Conservation (phyloP, 2,113 vertebrate species). For the Melospiza melodia region DNA sequence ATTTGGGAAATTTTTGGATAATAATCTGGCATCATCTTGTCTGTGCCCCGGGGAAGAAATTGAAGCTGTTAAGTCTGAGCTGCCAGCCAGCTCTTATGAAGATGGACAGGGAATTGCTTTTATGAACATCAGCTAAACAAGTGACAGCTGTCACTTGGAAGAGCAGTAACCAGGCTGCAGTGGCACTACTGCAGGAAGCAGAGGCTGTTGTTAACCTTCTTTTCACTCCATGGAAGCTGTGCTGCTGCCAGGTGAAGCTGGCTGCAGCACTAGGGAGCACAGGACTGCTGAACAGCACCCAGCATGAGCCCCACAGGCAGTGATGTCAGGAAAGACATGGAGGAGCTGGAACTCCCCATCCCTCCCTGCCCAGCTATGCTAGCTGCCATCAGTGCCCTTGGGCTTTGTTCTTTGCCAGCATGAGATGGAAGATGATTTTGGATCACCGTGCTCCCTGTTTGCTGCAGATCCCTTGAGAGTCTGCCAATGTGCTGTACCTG, state of each 20-base stretch:
- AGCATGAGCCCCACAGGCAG: accelerated
- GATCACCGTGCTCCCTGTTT: neutral
- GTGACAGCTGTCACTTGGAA: neutral
- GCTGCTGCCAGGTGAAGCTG: neutral
- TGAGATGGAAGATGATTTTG: neutral
- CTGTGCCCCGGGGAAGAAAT: neutral
- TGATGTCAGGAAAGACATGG: neutral
- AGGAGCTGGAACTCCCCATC: neutral
- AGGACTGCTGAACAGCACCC: neutral
- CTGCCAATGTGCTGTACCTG: neutral
- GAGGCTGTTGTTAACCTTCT: neutral
- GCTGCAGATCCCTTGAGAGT: neutral
- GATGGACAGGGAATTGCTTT: neutral
- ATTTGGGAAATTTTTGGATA: neutral
- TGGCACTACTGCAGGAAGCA: neutral
- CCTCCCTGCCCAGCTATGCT: neutral
- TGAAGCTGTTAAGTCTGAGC: neutral
- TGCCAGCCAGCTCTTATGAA: neutral
- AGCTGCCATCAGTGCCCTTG: neutral
- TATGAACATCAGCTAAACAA: neutral
- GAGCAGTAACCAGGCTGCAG: neutral
- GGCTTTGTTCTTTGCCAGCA: neutral
- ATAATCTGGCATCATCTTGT: neutral
- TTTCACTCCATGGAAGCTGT: neutral
- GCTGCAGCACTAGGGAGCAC: neutral